Percentiles rank a stretch among this genome's conserved stretches.
Evolutionary conservation across 1,140 invertebrate species (phyloP).

Genomic region (Eurosta solidaginis): DNA sequence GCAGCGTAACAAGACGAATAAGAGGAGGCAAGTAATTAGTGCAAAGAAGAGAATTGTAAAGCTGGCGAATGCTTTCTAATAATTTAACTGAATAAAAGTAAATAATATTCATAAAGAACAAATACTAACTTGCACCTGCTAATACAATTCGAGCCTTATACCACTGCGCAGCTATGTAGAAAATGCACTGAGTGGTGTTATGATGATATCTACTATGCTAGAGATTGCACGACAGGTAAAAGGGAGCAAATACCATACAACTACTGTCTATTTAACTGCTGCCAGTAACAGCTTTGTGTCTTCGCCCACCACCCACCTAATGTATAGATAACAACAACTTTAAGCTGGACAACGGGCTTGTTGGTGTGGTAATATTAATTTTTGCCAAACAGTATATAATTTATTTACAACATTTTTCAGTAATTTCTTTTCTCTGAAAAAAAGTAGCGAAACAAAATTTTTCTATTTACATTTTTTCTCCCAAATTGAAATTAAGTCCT

Average conservation of each 20-base stretch:
- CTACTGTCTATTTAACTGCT: neutral
- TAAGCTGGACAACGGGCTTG: slow-evolving; percentile 4
- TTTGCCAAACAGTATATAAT: neutral
- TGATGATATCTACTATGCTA: neutral
- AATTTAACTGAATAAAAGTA: neutral
- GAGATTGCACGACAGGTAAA: neutral
- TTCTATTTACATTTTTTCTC: slow-evolving; percentile 1
- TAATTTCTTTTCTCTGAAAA: slow-evolving; percentile 7
- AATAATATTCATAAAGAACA: neutral
- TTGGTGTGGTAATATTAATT: slow-evolving; percentile 20
- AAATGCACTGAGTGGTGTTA: neutral
- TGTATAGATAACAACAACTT: slow-evolving; percentile 2
- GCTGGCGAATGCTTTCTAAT: too few relatives aligned
- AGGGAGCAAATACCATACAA: neutral
- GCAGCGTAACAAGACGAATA: neutral
- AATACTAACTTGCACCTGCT: neutral
- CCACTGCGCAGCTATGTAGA: neutral
- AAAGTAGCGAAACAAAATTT: neutral
- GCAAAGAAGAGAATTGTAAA: neutral
- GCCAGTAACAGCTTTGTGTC: neutral
- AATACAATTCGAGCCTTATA: neutral
- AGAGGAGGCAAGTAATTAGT: neutral
- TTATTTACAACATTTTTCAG: slow-evolving; percentile 12
- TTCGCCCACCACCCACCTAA: neutral
- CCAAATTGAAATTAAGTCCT: neutral